Evolutionary conservation across 2,113 vertebrate genomes (phyloP).

Genomic region (Elanoides forficatus): DNA sequence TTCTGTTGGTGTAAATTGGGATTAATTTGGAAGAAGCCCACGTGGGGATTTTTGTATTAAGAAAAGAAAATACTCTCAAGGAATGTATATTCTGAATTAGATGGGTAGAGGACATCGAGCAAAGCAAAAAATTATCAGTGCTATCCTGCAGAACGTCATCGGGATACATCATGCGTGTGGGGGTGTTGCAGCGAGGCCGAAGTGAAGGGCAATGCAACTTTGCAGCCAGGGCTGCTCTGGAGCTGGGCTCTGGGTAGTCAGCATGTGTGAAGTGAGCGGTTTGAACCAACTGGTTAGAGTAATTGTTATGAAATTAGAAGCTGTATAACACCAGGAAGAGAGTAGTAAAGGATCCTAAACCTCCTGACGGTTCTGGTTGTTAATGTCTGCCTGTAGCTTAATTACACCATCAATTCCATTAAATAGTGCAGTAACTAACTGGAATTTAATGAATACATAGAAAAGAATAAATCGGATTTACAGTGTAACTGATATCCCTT

Average conservation of each 20-base stretch:
- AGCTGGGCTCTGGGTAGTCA: fast-evolving
- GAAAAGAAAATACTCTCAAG: neutral
- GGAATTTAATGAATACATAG: constrained; percentile 22
- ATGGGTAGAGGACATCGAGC: fast-evolving
- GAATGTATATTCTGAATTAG: neutral
- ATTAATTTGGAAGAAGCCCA: neutral
- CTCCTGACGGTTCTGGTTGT: constrained; percentile 5
- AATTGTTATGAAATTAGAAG: neutral
- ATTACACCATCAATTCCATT: neutral
- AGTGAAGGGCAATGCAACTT: fast-evolving
- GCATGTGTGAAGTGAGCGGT: fast-evolving
- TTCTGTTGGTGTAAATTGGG: fast-evolving
- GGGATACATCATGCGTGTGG: fast-evolving
- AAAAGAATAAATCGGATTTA: neutral
- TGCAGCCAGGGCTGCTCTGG: neutral
- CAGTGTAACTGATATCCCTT: neutral
- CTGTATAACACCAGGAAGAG: neutral
- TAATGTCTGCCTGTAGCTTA: constrained; percentile 17
- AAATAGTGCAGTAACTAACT: neutral
- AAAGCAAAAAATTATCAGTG: neutral
- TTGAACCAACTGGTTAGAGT: neutral
- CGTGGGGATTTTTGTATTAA: fast-evolving
- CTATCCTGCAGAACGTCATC: fast-evolving
- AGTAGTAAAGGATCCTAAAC: constrained; percentile 22
- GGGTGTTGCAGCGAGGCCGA: neutral